Conservation (phyloP, 2,888 invertebrate genomes). For the Lagria hirta region DNA sequence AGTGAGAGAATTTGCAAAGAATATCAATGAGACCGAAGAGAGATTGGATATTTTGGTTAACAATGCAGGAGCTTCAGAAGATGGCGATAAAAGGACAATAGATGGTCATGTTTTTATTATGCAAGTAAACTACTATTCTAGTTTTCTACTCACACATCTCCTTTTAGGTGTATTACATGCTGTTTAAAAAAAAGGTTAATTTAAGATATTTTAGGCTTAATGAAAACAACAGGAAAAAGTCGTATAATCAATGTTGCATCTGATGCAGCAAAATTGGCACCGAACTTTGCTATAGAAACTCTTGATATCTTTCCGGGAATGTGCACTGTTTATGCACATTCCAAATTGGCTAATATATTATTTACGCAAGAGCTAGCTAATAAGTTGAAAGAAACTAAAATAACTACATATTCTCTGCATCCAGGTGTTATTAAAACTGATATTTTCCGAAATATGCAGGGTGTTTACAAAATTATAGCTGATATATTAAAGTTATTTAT, state of each 20-base stretch:
- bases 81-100: conserved; percentile 56
- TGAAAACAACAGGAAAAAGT: conserved; percentile 47
- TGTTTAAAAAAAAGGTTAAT: background rate
- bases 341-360: conserved; percentile 47
- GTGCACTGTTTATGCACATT: conserved; percentile 42
- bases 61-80: conserved; percentile 62
- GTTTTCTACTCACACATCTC: conserved; percentile 69
- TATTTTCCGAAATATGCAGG: conserved; percentile 34
- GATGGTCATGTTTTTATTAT: conserved; percentile 67
- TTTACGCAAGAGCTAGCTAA: conserved; percentile 47
- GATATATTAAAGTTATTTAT: conserved; percentile 30
- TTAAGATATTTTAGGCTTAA: conserved; percentile 38
- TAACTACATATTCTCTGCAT: conserved; percentile 49
- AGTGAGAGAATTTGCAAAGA: conserved; percentile 63
- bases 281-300: conserved; percentile 37
- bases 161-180: conserved; percentile 55
- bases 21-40: conserved; percentile 58
- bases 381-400: conserved; percentile 40
- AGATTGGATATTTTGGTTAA: conserved; percentile 66
- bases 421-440: conserved; percentile 47
- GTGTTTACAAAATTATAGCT: conserved; percentile 28
- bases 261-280: conserved; percentile 34
- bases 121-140: conserved; percentile 73
- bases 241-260: conserved; percentile 48
- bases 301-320: conserved; percentile 15